Base-by-base conservation (phyloP, 1,140 invertebrate genomes). In the Chrysopa pallens region DNA sequence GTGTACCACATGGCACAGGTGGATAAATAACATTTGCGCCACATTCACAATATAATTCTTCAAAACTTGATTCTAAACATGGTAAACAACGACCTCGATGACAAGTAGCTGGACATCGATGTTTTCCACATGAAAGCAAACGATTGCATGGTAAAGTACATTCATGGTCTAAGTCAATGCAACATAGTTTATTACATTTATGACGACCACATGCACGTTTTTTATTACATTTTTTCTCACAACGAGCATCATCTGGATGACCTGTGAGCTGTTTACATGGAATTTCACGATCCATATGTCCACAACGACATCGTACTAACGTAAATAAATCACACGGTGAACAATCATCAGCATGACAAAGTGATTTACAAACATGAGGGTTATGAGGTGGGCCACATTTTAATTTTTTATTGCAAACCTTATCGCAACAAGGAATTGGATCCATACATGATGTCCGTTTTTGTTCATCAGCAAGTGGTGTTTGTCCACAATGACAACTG, bases 21-120 rank as follows among this genome's bases (percentile, higher is more conserved):
- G 93, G 92, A 61, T 81, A 81, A 37, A 87, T 64, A 13, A 94
- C 80, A 43, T 78, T 76, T 0, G 72, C 66, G 1, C 92, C 92
- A 64, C 94, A 98, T 52, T 87, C 80, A 58, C 94, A 97, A 3
- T 76, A 76, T 3, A 96, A 63, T 60, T 97, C 93, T 39, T 93
- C 85, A 62, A 92, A 96, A 80, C 87, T 88, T 50, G 80, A 79
- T 48, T 79, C 67, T 48, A 77, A 75, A 57, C 90, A 95, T 2
- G 79, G 76, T 28, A 73, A 73, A 59, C 92, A 97, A 57, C 85
- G 78, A 39, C 87, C 85, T 43, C 73, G 74, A 61, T 97, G 92
- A 66, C 92, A 97, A 15, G 76, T 76, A 50, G 80, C 72, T 50
- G 87, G 79, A 62, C 92, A 97, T 47, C 76, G 78, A 57, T 97